A percentile compares a stretch with the other conserved stretches of the same genome.
phyloP scores from a whole-genome alignment of 2,888 invertebrate species.

The Chaitophorus viminalis region DNA sequence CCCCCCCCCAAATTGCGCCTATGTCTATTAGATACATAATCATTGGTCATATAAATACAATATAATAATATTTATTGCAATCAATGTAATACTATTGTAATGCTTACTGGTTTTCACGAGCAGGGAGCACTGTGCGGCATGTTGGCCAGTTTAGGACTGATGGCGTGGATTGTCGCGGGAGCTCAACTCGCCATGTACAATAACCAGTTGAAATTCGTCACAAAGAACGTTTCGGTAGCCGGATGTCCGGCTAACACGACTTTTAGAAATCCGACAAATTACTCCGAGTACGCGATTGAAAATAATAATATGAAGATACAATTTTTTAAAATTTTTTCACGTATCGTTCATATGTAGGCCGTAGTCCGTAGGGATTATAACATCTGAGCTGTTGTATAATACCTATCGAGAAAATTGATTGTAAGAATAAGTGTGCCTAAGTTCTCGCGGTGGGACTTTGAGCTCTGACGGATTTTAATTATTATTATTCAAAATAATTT shows the following conservation, averaged over 20 bases:
- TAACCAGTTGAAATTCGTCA: conserved; percentile 57
- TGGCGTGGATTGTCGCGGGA: conserved; percentile 63
- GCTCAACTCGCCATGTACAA: conserved; percentile 63
- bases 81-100: too few relatives aligned
- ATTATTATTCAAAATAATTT: too few relatives aligned
- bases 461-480: too few relatives aligned
- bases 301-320: not conserved
- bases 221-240: conserved; percentile 63
- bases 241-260: conserved; percentile 63
- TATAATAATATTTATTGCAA: too few relatives aligned
- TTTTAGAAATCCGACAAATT: not conserved
- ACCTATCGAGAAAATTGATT: not conserved
- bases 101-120: too few relatives aligned
- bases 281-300: not conserved
- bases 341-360: too few relatives aligned
- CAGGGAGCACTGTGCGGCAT: conserved; percentile 64
- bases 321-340: too few relatives aligned
- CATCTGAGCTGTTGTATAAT: not conserved
- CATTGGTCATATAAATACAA: too few relatives aligned
- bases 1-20: too few relatives aligned
- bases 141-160: conserved; percentile 62
- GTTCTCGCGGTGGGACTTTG: too few relatives aligned
- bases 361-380: too few relatives aligned
- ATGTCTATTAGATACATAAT: too few relatives aligned
- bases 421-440: not conserved